Evolutionary conservation across 2,888 invertebrate genomes (phyloP).

Genomic region (Yponomeuta sedellus): DNA sequence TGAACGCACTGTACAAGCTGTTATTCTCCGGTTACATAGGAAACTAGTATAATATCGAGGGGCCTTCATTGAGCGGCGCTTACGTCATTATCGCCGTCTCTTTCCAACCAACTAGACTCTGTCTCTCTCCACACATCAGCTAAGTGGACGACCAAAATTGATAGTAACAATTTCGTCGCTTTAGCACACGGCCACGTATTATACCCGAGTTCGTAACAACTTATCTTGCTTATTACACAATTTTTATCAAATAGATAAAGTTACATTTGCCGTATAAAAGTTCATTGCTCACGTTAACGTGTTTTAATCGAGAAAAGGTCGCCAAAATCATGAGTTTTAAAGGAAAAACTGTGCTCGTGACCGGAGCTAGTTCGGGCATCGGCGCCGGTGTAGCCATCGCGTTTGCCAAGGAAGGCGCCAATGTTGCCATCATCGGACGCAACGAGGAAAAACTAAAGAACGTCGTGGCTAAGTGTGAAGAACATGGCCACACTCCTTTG

Average conservation of each 20-base stretch:
- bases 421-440: conserved; percentile 35
- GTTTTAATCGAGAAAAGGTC: neutral
- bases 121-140: neutral
- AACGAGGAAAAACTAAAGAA: conserved; percentile 31
- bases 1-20: no score
- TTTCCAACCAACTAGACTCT: neutral
- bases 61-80: neutral
- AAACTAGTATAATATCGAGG: neutral
- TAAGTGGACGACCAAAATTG: neutral
- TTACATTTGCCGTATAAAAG: neutral
- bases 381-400: conserved; percentile 39
- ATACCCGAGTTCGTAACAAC: neutral
- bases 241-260: neutral
- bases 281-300: neutral
- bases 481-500: conserved; percentile 27
- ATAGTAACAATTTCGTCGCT: neutral
- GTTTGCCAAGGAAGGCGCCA: conserved; percentile 37
- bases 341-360: conserved; percentile 40
- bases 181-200: neutral
- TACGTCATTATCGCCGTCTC: neutral
- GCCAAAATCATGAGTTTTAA: conserved; percentile 26
- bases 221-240: neutral
- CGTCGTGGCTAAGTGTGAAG: conserved; percentile 27
- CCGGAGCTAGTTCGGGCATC: conserved; percentile 46
- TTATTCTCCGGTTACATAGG: neutral